Percentiles rank a stretch among this genome's conserved stretches.
These are phyloP conservation scores for Psettodes erumei DNA, from an alignment of 2,113 vertebrate species.

Conservation along the genomic window DNA sequence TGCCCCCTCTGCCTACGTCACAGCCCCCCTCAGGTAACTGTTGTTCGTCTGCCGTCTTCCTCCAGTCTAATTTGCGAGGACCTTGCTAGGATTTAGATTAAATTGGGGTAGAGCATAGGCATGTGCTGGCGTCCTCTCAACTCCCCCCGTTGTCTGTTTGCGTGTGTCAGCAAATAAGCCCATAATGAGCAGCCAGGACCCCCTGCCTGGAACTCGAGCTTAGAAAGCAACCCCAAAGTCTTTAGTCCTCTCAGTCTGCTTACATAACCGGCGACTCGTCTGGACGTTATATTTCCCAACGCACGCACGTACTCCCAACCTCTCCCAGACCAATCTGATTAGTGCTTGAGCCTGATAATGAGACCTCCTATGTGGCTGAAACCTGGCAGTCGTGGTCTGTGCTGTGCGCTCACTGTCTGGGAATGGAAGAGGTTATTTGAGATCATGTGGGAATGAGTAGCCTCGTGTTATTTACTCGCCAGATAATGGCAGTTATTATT, in stretches of 20 bases:
- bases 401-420: slow-evolving; percentile 43
- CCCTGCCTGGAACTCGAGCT: slow-evolving; percentile 14
- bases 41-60: not conserved
- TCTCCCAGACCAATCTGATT: slow-evolving; percentile 67
- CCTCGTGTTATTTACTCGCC: not conserved
- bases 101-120: not conserved
- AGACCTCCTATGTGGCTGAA: slow-evolving; percentile 52
- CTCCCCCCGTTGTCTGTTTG: slow-evolving; percentile 19
- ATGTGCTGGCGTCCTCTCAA: not conserved
- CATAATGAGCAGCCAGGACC: slow-evolving; percentile 39
- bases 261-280: slow-evolving; percentile 53
- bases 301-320: slow-evolving; percentile 26
- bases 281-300: slow-evolving; percentile 52
- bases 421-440: slow-evolving; percentile 23
- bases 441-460: not conserved
- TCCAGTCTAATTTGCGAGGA: not conserved
- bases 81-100: not conserved
- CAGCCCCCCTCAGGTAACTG: slow-evolving; percentile 90
- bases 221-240: slow-evolving; percentile 39
- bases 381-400: slow-evolving; percentile 20
- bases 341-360: slow-evolving; percentile 62
- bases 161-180: slow-evolving; percentile 2
- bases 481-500: not conserved
- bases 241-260: slow-evolving; percentile 55
- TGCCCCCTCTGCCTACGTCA: slow-evolving; percentile 91